Base-by-base conservation (phyloP, 2,888 invertebrate genomes). In the Noctua janthina region DNA sequence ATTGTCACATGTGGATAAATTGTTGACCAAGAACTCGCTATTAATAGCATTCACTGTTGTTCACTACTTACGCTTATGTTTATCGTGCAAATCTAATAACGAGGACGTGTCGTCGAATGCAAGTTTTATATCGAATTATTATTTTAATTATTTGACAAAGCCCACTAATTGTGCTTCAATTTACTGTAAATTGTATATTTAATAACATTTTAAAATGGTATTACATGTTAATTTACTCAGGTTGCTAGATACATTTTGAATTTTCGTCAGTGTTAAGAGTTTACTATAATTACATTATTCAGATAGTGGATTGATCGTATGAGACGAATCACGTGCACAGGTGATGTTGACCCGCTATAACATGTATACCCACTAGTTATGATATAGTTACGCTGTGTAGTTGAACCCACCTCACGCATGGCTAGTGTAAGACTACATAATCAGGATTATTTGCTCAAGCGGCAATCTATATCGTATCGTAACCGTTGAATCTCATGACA, bases 401-500 rank as follows among this genome's bases (percentile, higher is more conserved):
- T 93, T 91, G 90, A 93, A 92, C 96, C 96, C 96, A 95, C 96
- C 96, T 95, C 94, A 94, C 95, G 93, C 95, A 96, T 95, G 94
- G 95, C 95, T 96, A 96, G 96, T 94, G 93, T 94, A 94, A 93
- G 93, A 90, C 93, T 93, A 91, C 92, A 91, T 93, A 92, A 93
- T 95, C 95, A 93, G 94, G 94, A 95, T 96, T 94, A 95, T 96
- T 96, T 96, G 96, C 96, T 97, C 96, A 97, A 97, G 96, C 93
- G 94, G 96, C 96, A 96, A 96, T 92, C 90, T 95, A 91, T 91
- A 90, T 88, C 84, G 85, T 94, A 94, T 93, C 89, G 93, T 95
- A 95, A 95, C 93, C 93, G 94, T 95, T 96, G 96, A 97, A 97
- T 97, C 96, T 97, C 96, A 96, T 95, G 94, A 95, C 95, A 95